Conservation (phyloP, 2,888 invertebrate genomes). For the Dolichopus griseipennis region DNA sequence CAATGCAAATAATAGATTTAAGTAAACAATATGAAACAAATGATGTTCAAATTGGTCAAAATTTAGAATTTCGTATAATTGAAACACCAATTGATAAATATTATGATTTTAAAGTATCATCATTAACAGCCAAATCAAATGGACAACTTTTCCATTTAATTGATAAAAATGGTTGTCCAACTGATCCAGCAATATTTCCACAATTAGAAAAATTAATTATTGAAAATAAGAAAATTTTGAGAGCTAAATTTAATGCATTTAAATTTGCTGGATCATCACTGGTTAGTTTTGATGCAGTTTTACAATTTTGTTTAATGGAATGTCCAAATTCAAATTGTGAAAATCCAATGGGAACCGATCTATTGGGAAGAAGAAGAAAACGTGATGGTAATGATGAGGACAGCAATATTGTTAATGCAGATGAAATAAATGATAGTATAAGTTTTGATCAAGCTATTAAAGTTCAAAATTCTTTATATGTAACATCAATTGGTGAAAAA, state of each 20-base stretch:
- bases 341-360: constrained; percentile 28
- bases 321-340: constrained; percentile 56
- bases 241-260: constrained; percentile 69
- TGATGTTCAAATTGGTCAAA: constrained; percentile 60
- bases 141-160: constrained; percentile 65
- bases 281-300: constrained; percentile 71
- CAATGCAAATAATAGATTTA: constrained; percentile 52
- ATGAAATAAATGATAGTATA: constrained; percentile 7
- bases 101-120: constrained; percentile 63
- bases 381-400: constrained; percentile 17
- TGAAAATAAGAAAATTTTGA: constrained; percentile 42
- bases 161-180: constrained; percentile 72
- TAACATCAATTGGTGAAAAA: constrained; percentile 9
- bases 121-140: constrained; percentile 70
- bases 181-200: constrained; percentile 53
- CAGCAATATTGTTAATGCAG: neutral
- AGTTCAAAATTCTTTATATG: constrained; percentile 10
- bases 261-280: constrained; percentile 78
- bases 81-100: constrained; percentile 47
- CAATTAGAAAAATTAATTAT: constrained; percentile 38
- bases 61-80: constrained; percentile 54
- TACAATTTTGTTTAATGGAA: constrained; percentile 65
- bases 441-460: neutral
- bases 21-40: constrained; percentile 49
- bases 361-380: constrained; percentile 37